These are phyloP conservation scores for Castor canadensis DNA, from an alignment of 2,113 vertebrate species.

Conservation along the genomic window DNA sequence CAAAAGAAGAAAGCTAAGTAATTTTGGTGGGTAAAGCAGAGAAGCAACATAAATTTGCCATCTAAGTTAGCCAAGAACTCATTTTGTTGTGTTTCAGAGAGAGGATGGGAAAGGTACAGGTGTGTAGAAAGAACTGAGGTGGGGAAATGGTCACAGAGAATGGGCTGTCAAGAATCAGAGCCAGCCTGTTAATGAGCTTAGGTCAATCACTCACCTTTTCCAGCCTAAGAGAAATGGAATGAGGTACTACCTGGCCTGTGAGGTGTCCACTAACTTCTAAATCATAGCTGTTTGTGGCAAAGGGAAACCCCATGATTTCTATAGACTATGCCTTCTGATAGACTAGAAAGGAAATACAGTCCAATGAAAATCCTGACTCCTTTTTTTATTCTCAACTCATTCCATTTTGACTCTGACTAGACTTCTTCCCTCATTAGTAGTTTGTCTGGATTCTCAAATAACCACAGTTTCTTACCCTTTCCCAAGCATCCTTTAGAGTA, in stretches of 20 bases:
- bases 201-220: neutral
- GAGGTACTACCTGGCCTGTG: too few species aligned
- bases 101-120: neutral
- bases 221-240: neutral
- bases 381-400: neutral
- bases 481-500: neutral
- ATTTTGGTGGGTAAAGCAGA: neutral
- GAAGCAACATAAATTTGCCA: neutral
- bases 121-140: neutral
- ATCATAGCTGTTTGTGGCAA: neutral
- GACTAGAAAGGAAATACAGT: rapidly evolving
- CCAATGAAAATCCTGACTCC: neutral
- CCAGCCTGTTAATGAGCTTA: neutral
- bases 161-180: rapidly evolving
- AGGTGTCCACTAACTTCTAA: neutral
- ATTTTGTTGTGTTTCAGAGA: neutral
- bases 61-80: neutral
- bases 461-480: neutral
- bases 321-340: neutral
- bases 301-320: neutral
- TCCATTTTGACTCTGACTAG: neutral
- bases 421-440: neutral
- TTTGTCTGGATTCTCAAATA: neutral
- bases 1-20: neutral
- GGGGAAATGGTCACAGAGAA: neutral